Conservation (phyloP, 2,797 vertebrate genomes). For the Danio tinwini region DNA sequence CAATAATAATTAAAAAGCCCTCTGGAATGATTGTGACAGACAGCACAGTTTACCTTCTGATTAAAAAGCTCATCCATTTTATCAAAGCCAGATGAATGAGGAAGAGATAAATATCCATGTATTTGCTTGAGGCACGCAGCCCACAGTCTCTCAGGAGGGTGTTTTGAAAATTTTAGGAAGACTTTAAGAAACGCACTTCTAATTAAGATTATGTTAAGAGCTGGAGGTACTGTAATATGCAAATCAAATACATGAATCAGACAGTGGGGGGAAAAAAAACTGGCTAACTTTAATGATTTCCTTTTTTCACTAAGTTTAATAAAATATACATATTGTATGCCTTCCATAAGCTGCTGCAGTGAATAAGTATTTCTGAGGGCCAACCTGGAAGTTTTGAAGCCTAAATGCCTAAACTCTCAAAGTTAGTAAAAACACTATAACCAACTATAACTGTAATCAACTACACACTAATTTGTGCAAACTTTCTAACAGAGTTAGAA, state of each 20-base stretch:
- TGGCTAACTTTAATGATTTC: not conserved
- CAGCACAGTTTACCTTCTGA: constrained; percentile 2
- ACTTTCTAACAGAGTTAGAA: too few species aligned
- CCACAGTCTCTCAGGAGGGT: constrained; percentile 33
- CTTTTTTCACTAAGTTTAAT: not conserved
- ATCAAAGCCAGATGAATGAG: constrained; percentile 30
- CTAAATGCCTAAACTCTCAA: too few species aligned
- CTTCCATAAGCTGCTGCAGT: not conserved
- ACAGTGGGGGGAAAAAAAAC: not conserved
- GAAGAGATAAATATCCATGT: constrained; percentile 20
- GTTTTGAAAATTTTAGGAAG: constrained; percentile 28
- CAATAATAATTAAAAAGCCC: not conserved
- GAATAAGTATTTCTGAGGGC: not conserved
- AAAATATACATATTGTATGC: not conserved
- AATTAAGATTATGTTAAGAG: constrained; percentile 35
- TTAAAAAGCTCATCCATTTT: constrained; percentile 38
- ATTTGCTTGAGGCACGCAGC: constrained; percentile 28
- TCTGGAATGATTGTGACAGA: not conserved
- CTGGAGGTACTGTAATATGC: constrained; percentile 26
- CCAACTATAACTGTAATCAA: too few species aligned
- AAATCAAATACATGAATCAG: constrained; percentile 25
- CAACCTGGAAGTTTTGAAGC: not conserved
- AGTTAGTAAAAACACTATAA: too few species aligned
- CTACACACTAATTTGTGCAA: too few species aligned
- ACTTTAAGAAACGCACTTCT: constrained; percentile 22